Percentiles rank a stretch among this genome's conserved stretches.
Conservation (phyloP, 1,140 invertebrate genomes). For the Meloidogyne chitwoodi region DNA sequence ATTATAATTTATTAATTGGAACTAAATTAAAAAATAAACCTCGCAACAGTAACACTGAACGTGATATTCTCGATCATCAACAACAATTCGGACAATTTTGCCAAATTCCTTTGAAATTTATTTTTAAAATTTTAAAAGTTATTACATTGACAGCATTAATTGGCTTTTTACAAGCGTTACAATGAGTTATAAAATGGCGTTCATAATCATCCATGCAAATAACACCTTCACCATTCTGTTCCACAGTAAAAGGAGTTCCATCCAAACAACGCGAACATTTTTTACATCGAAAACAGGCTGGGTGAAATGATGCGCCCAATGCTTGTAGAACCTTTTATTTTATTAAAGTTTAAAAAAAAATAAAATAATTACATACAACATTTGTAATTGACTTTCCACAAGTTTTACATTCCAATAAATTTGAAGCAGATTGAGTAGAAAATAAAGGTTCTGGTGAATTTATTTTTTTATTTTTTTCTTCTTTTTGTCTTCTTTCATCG, state of each 20-base stretch:
- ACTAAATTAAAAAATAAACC: not conserved
- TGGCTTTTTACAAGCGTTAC: conserved; percentile 72
- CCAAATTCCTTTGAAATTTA: conserved; percentile 1
- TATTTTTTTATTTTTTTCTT: not conserved
- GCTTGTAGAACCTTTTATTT: conserved; percentile 73
- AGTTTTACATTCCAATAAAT: not conserved
- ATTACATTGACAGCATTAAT: not conserved
- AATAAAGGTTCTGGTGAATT: not conserved
- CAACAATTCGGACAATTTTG: not conserved
- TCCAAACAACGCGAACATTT: conserved; percentile 95
- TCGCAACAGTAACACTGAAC: not conserved
- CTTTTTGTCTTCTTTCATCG: not conserved
- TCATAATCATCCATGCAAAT: conserved; percentile 98
- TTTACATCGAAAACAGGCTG: conserved; percentile 94
- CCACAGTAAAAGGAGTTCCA: conserved; percentile 88
- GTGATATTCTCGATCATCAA: not conserved
- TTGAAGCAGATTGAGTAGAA: not conserved
- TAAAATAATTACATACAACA: conserved; percentile 7
- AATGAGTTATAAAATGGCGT: conserved; percentile 73
- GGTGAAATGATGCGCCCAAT: conserved; percentile 98
- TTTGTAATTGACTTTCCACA: not conserved
- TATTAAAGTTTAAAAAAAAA: not conserved
- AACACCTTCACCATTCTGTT: conserved; percentile 91
- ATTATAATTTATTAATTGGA: no score
- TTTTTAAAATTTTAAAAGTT: not conserved